Base-by-base conservation (phyloP, 1,140 invertebrate genomes). In the Arion vulgaris region DNA sequence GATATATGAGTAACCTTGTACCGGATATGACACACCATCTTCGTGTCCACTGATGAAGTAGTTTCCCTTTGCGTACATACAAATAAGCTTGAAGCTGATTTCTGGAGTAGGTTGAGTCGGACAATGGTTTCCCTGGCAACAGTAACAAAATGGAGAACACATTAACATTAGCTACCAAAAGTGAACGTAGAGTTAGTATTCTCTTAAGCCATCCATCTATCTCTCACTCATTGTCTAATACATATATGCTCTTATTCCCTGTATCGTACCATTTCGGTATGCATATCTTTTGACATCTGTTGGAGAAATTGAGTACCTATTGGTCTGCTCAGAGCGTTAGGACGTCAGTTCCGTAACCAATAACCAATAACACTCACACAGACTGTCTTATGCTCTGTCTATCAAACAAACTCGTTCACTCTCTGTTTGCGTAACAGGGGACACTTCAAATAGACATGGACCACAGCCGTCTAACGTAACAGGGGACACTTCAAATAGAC, bases 11-110 rank as follows among this genome's bases (percentile, higher is more conserved):
- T 1, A 92, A 81, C 23, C 91, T 83, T 0, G 91, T 92, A 11
- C 91, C 91, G 19, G 90, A 89, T 7, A 92, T 89, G 17, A 90
- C 87, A 88, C 92, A 92, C 32, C 90, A 80, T 53, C 91, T 79
- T 62, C 86, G 78, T 5, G 85, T 87, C 92, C 92, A 92, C 62
- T 92, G 89, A 41, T 91, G 87, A 28, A 92, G 82, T 38, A 92
- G 77, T 76, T 91, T 91, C 39, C 91, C 91, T 77, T 91, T 92
- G 11, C 91, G 81, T 23, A 92, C 86, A 39, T 89, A 88, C 5
- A 87, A 81, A 73, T 88, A 88, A 5, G 88, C 80, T 36, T 88
- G 83, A 45, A 92, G 83, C 75, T 92, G 90, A 73, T 90, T 91
- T 38, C 91, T 85, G 19, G 91, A 89, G 69, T 90, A 91, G 28